Conservation (phyloP, 2,113 vertebrate genomes). For the Silurus glanis region DNA sequence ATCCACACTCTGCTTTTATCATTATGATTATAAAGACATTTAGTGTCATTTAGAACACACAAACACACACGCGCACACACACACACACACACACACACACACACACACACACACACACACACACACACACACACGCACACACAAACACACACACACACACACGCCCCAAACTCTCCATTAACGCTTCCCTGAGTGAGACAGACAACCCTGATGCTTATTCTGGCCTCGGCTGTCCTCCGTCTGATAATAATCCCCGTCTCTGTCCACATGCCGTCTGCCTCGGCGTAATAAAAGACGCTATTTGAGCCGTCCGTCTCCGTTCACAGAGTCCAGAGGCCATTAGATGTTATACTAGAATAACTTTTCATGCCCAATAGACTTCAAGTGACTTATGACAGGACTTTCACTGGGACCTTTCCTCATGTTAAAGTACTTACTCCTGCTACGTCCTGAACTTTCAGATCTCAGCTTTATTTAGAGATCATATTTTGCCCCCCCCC, state of each 20-base stretch:
- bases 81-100: constrained; percentile 50
- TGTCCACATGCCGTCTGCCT: constrained; percentile 62
- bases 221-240: constrained; percentile 56
- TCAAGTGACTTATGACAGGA: constrained; percentile 69
- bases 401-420: constrained; percentile 44
- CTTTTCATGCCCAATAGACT: constrained; percentile 78
- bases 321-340: constrained; percentile 68
- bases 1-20: constrained; percentile 24
- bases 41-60: constrained; percentile 22
- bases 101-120: constrained; percentile 50
- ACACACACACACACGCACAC: constrained; percentile 43
- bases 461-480: constrained; percentile 57
- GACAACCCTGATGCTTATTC: constrained; percentile 60
- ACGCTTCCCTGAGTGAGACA: constrained; percentile 58
- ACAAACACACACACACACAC: constrained; percentile 30
- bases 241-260: constrained; percentile 64
- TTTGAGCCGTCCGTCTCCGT: constrained; percentile 64
- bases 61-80: constrained; percentile 52
- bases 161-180: constrained; percentile 63
- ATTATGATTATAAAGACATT: constrained; percentile 53
- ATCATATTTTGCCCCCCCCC: constrained; percentile 58
- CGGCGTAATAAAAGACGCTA: constrained; percentile 71
- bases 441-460: constrained; percentile 34
- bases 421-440: constrained; percentile 44
- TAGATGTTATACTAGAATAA: constrained; percentile 77